Evolutionary conservation across 1,140 invertebrate genomes (phyloP), one percentile per base, ranked within the genome.

Genomic region (Leptonema lineaticorne): DNA sequence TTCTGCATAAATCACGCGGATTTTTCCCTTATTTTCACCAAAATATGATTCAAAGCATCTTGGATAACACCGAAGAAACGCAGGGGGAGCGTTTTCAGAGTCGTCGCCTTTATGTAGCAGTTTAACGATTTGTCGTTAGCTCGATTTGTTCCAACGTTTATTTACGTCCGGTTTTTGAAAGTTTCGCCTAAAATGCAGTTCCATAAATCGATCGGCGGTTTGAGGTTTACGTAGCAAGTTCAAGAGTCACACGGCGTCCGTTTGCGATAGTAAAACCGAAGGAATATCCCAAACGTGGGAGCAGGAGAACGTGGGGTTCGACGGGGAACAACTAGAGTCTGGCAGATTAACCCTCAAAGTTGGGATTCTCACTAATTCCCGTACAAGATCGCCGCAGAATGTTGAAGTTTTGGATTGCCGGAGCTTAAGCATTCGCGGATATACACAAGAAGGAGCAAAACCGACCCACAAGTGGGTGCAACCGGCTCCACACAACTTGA

Each of bases 351-450:
- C 65, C 60, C 69, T 45, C 68, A 33, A 59, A 67, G 53, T 56
- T 70, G 64, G n/a, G 59, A 28, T 45, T 67, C 46, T 20, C 50
- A 53, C 58, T 66, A 70, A 70, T 70, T 67, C 69, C 58, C 11
- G 63, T 60, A 56, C 64, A 67, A 70, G 69, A 70, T 67, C 33
- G 64, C 69, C 63, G 57, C 63, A 62, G 63, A 66, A 70, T 70
- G 63, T 62, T 41, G 56, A 70, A 70, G 69, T 70, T 70, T 67
- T 46, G 58, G 63, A 70, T 70, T 66, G 64, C 69, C 48, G 18
- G 11, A 45, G 69, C 48, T 66, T 66, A 66, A 64, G 62, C 29
- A 64, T 27, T 46, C 37, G n/a, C 14, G 16, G n/a, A 16, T 37
- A 22, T 20, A 22, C 6, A 28, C 24, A 16, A 62, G 3, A 30